A percentile compares a stretch with the other conserved stretches of the same genome.
Conservation (phyloP, 1,140 invertebrate genomes). For the Anthonomus grandis region DNA sequence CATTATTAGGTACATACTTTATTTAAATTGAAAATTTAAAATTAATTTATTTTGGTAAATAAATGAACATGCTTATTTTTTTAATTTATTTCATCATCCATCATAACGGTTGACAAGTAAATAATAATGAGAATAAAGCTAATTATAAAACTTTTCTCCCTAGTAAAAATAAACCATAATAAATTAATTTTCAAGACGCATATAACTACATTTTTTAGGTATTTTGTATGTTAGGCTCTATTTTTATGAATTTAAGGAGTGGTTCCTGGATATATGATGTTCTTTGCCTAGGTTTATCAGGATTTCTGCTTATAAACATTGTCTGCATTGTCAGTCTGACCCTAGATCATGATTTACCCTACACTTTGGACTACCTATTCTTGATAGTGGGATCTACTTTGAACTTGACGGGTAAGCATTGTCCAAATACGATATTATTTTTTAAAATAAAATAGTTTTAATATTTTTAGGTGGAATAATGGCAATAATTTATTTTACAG, state of each 20-base stretch:
- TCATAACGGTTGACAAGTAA: no score
- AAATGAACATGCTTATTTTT: no score
- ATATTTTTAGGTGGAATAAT: conserved; percentile 18
- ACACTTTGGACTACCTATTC: conserved; percentile 17
- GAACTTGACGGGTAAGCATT: conserved; percentile 18
- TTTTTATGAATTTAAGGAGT: conserved; percentile 11
- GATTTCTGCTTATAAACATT: conserved; percentile 9
- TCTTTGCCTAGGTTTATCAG: conserved; percentile 7
- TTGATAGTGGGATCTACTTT: conserved; percentile 15
- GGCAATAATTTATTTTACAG: conserved; percentile 11
- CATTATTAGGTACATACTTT: no score
- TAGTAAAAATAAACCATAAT: conserved; percentile 4
- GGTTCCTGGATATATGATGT: conserved; percentile 16
- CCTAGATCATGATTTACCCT: not conserved
- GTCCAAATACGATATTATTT: no score
- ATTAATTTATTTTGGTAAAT: no score
- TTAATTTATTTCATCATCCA: no score
- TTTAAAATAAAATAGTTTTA: no score
- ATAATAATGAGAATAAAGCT: conserved; percentile 7
- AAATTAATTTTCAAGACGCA: not conserved
- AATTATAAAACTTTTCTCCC: conserved; percentile 13
- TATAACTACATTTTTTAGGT: not conserved
- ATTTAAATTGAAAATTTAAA: no score
- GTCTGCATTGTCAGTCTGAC: conserved; percentile 5
- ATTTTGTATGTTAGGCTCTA: conserved; percentile 15